Evolutionary conservation across 1,140 invertebrate species (phyloP).

Genomic region (Nymphalis io): DNA sequence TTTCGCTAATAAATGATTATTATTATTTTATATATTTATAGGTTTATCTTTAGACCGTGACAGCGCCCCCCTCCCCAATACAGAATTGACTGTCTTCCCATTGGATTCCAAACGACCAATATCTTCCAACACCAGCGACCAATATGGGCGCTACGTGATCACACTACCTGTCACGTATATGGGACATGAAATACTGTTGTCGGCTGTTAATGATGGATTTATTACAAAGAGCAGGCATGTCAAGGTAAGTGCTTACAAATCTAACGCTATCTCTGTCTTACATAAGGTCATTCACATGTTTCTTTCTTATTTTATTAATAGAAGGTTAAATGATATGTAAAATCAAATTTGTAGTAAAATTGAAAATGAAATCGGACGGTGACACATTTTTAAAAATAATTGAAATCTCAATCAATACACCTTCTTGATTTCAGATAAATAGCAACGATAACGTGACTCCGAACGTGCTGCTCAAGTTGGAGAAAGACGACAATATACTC

Average conservation of each 20-base stretch:
- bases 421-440: constrained; percentile 50
- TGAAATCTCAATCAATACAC: neutral
- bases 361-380: no score
- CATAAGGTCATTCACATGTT: no score
- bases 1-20: no score
- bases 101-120: constrained; percentile 34
- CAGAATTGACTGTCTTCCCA: constrained; percentile 42
- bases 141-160: constrained; percentile 52
- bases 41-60: constrained; percentile 56
- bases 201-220: constrained; percentile 50
- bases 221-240: constrained; percentile 53
- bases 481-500: constrained; percentile 84
- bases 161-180: constrained; percentile 51
- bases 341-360: no score
- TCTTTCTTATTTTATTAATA: no score
- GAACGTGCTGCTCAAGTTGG: constrained; percentile 85
- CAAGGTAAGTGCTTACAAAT: constrained; percentile 46
- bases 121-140: constrained; percentile 48
- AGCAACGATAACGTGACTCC: constrained; percentile 59
- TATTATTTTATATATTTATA: constrained; percentile 26
- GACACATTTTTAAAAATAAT: no score
- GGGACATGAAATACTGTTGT: constrained; percentile 54
- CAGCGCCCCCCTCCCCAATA: constrained; percentile 47
- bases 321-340: no score
- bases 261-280: neutral